Evolutionary conservation across 1,140 invertebrate species (phyloP).

Genomic region (Drosophila kurseongensis): DNA sequence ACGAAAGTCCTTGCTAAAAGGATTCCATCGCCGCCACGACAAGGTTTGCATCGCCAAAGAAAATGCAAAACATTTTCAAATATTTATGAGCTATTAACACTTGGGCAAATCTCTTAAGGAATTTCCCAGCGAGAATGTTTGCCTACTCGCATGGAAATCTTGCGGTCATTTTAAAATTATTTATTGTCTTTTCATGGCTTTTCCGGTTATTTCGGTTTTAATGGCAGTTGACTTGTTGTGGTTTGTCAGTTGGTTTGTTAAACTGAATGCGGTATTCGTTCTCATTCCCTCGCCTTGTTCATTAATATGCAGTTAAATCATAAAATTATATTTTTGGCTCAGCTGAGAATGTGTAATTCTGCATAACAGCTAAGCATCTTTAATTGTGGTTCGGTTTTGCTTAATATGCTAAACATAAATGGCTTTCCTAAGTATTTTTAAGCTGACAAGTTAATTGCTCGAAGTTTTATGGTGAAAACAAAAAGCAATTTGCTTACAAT

Average conservation of each 20-base stretch:
- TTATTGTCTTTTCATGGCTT: constrained; percentile 52
- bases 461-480: not conserved
- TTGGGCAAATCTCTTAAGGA: constrained; percentile 63
- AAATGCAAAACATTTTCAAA: constrained; percentile 82
- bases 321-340: constrained; percentile 22
- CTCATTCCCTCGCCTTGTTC: not conserved
- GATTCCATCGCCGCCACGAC: constrained; percentile 26
- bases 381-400: constrained; percentile 22
- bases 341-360: not conserved
- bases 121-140: constrained; percentile 45
- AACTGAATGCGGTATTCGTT: constrained; percentile 14
- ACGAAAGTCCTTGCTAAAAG: constrained; percentile 39
- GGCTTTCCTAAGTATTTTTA: not conserved
- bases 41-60: constrained; percentile 29
- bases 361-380: constrained; percentile 15
- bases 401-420: constrained; percentile 12
- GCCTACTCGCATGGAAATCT: constrained; percentile 9
- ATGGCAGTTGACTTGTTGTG: constrained; percentile 37
- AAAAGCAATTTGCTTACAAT: not conserved
- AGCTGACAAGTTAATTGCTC: constrained; percentile 1
- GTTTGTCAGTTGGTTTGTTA: constrained; percentile 29
- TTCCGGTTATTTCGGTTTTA: constrained; percentile 42
- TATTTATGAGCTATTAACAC: constrained; percentile 84
- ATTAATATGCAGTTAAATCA: constrained; percentile 43
- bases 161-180: constrained; percentile 51